phyloP scores from a whole-genome alignment of 2,113 vertebrate genomes.

The Machaerirhynchus nigripectus region DNA sequence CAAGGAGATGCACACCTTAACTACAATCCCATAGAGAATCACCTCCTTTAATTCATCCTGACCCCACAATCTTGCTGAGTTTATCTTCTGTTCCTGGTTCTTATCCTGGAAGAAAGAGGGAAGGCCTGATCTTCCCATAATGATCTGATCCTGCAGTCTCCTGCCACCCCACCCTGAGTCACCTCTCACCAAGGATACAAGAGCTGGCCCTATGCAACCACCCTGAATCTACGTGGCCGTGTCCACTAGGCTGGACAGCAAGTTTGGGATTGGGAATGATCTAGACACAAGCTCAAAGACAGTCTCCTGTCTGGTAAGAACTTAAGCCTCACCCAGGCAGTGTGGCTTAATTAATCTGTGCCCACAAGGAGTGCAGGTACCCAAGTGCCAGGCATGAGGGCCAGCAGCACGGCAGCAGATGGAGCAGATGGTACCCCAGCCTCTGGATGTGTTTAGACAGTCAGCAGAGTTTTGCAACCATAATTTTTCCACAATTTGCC shows the following conservation, averaged over 20 bases:
- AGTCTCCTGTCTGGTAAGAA: neutral
- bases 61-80: neutral
- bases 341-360: neutral
- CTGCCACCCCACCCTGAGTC: neutral
- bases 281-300: neutral
- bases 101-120: neutral
- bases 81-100: neutral
- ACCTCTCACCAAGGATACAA: rapidly evolving
- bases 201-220: neutral
- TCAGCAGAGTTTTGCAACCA: neutral
- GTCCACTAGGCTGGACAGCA: neutral
- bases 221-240: rapidly evolving
- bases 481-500: neutral
- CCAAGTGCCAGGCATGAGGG: neutral
- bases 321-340: neutral
- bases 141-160: neutral
- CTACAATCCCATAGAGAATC: neutral
- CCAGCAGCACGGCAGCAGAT: neutral
- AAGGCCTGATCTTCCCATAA: neutral
- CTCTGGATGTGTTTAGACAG: neutral
- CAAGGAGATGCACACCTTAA: neutral
- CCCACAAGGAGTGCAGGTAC: neutral
- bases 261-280: neutral
- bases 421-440: neutral
- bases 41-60: neutral